These are phyloP conservation scores for Dicrostonyx torquatus DNA, from an alignment of 2,797 vertebrate species.

Conservation along the genomic window DNA sequence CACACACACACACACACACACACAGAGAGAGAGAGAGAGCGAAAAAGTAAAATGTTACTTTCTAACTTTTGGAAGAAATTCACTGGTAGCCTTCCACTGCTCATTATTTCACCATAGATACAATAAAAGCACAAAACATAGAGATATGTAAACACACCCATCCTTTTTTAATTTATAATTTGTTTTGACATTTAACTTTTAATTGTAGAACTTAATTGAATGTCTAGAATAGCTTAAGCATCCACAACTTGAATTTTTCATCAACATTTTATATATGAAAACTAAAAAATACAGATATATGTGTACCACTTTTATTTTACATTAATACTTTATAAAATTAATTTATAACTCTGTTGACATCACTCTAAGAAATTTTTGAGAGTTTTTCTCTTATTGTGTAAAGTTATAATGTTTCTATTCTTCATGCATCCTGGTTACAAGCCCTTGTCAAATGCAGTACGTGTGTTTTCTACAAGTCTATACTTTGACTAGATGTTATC, in stretches of 20 bases:
- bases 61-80: not conserved
- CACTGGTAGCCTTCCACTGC: not conserved
- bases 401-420: not conserved
- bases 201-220: not conserved
- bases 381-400: not conserved
- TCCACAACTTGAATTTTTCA: not conserved
- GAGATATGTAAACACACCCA: not conserved
- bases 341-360: not conserved
- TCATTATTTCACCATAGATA: not conserved
- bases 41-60: not conserved
- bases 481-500: not conserved
- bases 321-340: not conserved
- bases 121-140: not conserved
- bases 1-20: too few species aligned
- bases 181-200: not conserved
- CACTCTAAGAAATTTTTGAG: not conserved
- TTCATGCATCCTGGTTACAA: not conserved
- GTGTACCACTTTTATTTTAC: not conserved
- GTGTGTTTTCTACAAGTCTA: not conserved
- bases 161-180: not conserved
- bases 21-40: not conserved
- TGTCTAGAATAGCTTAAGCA: not conserved
- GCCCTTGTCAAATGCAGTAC: not conserved
- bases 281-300: not conserved
- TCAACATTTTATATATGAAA: not conserved